These are phyloP conservation scores for Dryadula phaetusa DNA, from an alignment of 2,888 invertebrate species.

Conservation along the genomic window DNA sequence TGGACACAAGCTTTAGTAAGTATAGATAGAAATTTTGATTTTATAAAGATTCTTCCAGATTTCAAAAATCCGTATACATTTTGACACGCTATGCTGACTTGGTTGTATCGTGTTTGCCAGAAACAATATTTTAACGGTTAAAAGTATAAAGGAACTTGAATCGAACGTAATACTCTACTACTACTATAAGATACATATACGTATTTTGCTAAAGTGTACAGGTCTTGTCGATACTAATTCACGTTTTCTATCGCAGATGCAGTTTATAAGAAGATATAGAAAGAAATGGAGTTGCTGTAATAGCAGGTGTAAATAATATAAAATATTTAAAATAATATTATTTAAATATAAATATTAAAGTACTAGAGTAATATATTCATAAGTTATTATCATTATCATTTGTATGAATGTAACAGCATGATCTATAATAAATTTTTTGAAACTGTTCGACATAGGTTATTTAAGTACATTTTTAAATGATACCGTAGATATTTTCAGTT, in stretches of 20 bases:
- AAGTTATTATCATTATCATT: too few relatives aligned
- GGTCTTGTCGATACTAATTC: constrained; percentile 39
- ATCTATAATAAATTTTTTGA: too few relatives aligned
- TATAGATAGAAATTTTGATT: not conserved
- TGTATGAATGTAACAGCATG: too few relatives aligned
- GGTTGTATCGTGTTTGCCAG: constrained; percentile 70
- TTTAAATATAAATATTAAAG: too few relatives aligned
- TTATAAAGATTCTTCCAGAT: constrained; percentile 39
- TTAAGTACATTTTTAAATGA: too few relatives aligned
- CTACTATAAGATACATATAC: constrained; percentile 43
- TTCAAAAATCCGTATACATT: constrained; percentile 35
- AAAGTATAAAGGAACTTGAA: constrained; percentile 70
- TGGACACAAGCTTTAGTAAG: too few relatives aligned
- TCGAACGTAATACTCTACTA: constrained; percentile 44
- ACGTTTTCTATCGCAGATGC: constrained; percentile 6
- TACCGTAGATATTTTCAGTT: too few relatives aligned
- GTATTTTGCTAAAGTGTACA: constrained; percentile 44
- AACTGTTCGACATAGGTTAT: too few relatives aligned
- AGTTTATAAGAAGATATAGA: not conserved
- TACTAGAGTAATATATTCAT: too few relatives aligned
- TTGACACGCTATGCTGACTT: constrained; percentile 58
- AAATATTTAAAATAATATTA: too few relatives aligned
- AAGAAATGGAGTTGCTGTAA: constrained; percentile 2
- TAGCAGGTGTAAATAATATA: not conserved
- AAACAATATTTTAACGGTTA: constrained; percentile 79